Percentiles rank a stretch among this genome's conserved stretches.
Evolutionary conservation across 2,797 vertebrate species (phyloP).

Genomic region (Emydoidea blandingii): DNA sequence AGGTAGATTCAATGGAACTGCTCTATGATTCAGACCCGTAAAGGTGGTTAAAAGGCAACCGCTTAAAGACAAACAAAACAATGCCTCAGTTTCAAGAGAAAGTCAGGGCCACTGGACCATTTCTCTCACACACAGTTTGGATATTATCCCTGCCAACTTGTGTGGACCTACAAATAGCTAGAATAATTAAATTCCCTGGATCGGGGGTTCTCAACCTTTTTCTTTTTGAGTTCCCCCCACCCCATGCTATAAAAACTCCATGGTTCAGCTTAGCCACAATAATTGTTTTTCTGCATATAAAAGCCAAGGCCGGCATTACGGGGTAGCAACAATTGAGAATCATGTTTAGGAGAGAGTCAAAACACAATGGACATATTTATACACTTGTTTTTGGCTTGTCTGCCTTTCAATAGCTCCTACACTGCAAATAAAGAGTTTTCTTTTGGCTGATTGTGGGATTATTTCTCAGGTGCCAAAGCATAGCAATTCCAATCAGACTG

Average conservation of each 20-base stretch:
- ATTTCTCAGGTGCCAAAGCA: not conserved
- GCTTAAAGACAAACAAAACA: not conserved
- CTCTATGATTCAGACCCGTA: not conserved
- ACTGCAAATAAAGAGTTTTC: not conserved
- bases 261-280: no score
- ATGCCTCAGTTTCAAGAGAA: fast-evolving
- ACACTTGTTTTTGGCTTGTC: not conserved
- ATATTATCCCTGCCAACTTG: fast-evolving
- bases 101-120: fast-evolving
- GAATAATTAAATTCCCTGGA: not conserved
- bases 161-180: fast-evolving
- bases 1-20: not conserved
- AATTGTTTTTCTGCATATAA: no score
- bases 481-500: not conserved
- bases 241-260: no score
- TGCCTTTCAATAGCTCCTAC: not conserved
- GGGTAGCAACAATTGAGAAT: not conserved
- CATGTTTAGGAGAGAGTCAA: not conserved
- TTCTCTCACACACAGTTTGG: fast-evolving
- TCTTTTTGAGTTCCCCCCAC: no score
- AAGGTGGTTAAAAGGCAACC: not conserved
- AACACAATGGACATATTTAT: not conserved
- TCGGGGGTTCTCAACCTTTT: no score
- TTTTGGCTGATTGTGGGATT: not conserved
- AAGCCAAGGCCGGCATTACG: no score